A percentile compares a stretch with the other conserved stretches of the same genome.
phyloP scores from a whole-genome alignment of 1,140 invertebrate species.

The Habropoda laboriosa region DNA sequence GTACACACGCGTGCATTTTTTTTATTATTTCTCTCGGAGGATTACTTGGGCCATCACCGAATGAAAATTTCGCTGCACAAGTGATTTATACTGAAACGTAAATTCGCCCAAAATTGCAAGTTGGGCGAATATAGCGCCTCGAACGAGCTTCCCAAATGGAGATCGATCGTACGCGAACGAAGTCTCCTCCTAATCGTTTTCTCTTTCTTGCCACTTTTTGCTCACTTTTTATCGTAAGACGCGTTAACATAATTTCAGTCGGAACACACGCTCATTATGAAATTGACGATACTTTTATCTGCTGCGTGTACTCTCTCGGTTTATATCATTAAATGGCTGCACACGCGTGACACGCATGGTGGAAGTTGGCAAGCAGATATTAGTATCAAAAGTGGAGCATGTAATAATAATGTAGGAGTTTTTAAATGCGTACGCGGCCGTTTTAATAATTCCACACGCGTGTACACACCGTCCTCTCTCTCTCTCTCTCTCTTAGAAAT shows the following conservation, averaged over 20 bases:
- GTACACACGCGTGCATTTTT: no score
- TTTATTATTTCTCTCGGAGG: no score
- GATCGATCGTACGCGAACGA: no score
- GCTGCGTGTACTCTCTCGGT: slow-evolving; percentile 1
- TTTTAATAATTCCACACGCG: slow-evolving; percentile 20
- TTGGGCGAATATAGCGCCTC: no score
- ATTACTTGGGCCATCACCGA: no score
- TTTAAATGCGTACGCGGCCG: slow-evolving; percentile 2
- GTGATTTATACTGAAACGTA: no score
- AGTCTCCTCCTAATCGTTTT: background rate
- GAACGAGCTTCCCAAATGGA: background rate
- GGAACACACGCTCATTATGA: slow-evolving; percentile 26
- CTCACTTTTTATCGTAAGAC: background rate
- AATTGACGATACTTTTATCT: slow-evolving; percentile 48
- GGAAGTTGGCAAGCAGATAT: slow-evolving; percentile 38
- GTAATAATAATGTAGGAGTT: slow-evolving; percentile 44
- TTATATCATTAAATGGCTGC: slow-evolving; percentile 26
- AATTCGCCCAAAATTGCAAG: no score
- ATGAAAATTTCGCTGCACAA: no score
- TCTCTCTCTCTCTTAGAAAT: no score
- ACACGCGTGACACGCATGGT: slow-evolving; percentile 40
- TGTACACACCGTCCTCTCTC: no score
- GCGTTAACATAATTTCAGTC: background rate
- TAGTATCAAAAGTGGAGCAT: slow-evolving; percentile 37
- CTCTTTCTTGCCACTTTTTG: background rate